Conservation (phyloP, 2,113 vertebrate genomes). For the Maccullochella peelii region DNA sequence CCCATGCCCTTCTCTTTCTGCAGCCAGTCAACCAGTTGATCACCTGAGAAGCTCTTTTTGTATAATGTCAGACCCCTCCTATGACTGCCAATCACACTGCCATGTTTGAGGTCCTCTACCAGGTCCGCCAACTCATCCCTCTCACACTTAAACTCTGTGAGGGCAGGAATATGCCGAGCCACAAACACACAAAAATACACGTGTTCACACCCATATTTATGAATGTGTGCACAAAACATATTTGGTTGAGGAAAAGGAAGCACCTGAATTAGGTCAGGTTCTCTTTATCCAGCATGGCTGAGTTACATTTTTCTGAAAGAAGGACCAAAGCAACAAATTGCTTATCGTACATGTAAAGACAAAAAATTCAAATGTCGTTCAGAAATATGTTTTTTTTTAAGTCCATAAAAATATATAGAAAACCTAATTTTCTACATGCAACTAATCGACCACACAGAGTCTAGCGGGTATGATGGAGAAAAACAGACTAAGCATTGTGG, state of each 20-base stretch:
- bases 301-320: neutral
- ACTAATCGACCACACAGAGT: no score
- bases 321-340: neutral
- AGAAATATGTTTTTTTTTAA: no score
- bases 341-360: no score
- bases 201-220: slow-evolving; percentile 13
- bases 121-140: slow-evolving; percentile 79
- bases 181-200: slow-evolving; percentile 42
- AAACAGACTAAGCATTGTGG: no score
- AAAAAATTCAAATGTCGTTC: no score
- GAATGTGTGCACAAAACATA: neutral
- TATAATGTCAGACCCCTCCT: slow-evolving; percentile 75
- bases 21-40: slow-evolving; percentile 80
- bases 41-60: slow-evolving; percentile 80
- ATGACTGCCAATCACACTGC: slow-evolving; percentile 75
- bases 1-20: slow-evolving; percentile 75
- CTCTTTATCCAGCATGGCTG: neutral
- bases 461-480: no score
- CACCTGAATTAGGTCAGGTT: neutral
- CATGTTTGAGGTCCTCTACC: slow-evolving; percentile 78
- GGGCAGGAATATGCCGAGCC: slow-evolving; percentile 22
- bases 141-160: slow-evolving; percentile 80
- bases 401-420: no score
- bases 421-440: no score
- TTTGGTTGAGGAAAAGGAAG: neutral